phyloP scores from a whole-genome alignment of 1,140 invertebrate genomes.

The Brachionus angularis region DNA sequence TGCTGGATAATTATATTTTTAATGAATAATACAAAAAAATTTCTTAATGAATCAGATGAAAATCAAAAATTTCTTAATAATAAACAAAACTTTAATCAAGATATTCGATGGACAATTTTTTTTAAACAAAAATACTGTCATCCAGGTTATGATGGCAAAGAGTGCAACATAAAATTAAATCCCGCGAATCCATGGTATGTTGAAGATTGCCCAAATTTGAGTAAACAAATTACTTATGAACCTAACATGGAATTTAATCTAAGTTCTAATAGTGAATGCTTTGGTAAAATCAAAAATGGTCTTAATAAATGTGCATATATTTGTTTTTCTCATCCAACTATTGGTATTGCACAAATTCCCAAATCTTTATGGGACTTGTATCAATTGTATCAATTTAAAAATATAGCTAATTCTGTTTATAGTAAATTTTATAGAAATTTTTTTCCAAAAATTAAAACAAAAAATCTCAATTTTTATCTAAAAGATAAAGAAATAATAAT shows the following conservation, averaged over 20 bases:
- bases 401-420: not conserved
- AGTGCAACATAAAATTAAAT: not conserved
- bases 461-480: too few relatives aligned
- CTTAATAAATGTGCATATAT: not conserved
- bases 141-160: not conserved
- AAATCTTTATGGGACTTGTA: not conserved
- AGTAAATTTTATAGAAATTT: not conserved
- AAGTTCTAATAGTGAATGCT: not conserved
- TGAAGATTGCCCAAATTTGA: conserved; percentile 16
- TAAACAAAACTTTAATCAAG: too few relatives aligned
- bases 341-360: conserved; percentile 2
- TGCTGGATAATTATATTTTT: too few relatives aligned
- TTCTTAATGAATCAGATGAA: too few relatives aligned
- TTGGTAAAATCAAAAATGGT: not conserved
- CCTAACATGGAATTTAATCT: not conserved
- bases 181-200: conserved; percentile 11
- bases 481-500: not conserved
- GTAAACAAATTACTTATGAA: not conserved
- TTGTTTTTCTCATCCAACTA: not conserved
- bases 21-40: too few relatives aligned
- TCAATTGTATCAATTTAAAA: not conserved
- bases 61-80: too few relatives aligned
- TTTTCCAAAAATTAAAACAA: too few relatives aligned
- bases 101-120: too few relatives aligned
- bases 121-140: not conserved